Evolutionary conservation across 2,113 vertebrate genomes (phyloP).

Genomic region (Narcine bancroftii): DNA sequence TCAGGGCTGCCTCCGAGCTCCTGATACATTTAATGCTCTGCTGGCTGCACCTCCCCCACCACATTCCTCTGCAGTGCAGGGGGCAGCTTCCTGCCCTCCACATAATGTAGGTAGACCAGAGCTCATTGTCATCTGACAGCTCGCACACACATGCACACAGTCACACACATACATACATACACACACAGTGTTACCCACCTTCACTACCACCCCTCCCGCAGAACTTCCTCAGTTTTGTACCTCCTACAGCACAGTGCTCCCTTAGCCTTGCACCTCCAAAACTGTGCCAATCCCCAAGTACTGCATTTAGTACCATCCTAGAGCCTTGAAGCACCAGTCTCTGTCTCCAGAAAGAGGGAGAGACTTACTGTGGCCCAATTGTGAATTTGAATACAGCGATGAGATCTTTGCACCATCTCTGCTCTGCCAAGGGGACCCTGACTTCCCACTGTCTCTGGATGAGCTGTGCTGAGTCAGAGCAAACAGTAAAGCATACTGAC

Average conservation of each 20-base stretch:
- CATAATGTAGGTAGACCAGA: too few species aligned
- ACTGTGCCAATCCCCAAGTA: too few species aligned
- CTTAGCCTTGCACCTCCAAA: not conserved
- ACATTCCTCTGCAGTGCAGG: not conserved
- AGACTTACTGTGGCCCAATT: not conserved
- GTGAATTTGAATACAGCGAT: not conserved
- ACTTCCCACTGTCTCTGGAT: too few species aligned
- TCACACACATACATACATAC: not conserved
- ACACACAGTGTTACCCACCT: too few species aligned
- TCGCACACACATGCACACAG: not conserved
- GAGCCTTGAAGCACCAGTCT: too few species aligned
- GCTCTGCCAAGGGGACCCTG: too few species aligned
- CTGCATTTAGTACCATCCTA: not conserved
- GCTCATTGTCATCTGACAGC: too few species aligned
- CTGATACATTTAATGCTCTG: not conserved
- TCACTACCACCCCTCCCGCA: not conserved
- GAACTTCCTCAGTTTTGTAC: too few species aligned
- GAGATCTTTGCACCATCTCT: not conserved
- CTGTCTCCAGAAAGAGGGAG: not conserved
- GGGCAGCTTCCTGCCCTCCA: not conserved
- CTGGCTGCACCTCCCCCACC: not conserved
- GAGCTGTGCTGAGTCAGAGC: too few species aligned
- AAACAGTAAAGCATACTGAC: conserved; percentile 42
- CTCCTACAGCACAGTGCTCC: not conserved
- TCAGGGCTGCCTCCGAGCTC: not conserved